Evolutionary conservation across 2,888 invertebrate species (phyloP), one percentile per base, ranked within the genome.

Genomic region (Amblyjoppa proteus): DNA sequence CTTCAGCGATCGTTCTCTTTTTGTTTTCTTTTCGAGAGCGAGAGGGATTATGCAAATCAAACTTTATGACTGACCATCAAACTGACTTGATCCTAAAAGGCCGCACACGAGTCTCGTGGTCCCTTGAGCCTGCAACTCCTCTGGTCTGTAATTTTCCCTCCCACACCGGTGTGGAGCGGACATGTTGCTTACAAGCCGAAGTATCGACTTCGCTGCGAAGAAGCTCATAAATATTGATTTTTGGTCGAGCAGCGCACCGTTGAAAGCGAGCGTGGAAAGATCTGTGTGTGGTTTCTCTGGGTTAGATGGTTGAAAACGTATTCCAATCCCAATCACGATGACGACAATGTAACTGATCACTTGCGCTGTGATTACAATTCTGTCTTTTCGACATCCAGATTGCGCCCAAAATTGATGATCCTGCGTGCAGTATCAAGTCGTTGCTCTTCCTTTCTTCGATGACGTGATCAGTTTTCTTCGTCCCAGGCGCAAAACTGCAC

Each of bases 401-500:
- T 64, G 34, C 31, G 64, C 34, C 7, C 16, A 64, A 31, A 13
- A 64, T 64, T 6, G 31, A 31, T 34, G 9, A 6, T 34, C 7
- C 16, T 1, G 1, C 53, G 20, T 56, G 53, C 53, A 20, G 53
- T 1, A 6, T 34, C 7, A 7, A 34, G 7, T 34, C 34, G 6
- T 1, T 6, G 34, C 20, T 20, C 20, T 20, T 20, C 20, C 20
- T 20, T 20, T 20, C 20, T 20, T 20, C 20, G 20, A 20, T 20
- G 20, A 20, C 34, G 34, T 16, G 70, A 53, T 73, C 71, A 73
- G 73, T 49, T 77, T 70, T 49, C 66, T 16, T 28, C 3, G 20
- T 66, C 61, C 61, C 64, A 51, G 58, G 79, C 34, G 11, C 20
- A 1, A 66, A 68, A 73, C 83, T 73, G 61, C 16, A 20, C 34